Conservation (phyloP, 2,888 invertebrate genomes). For the Luperina nickerlii region DNA sequence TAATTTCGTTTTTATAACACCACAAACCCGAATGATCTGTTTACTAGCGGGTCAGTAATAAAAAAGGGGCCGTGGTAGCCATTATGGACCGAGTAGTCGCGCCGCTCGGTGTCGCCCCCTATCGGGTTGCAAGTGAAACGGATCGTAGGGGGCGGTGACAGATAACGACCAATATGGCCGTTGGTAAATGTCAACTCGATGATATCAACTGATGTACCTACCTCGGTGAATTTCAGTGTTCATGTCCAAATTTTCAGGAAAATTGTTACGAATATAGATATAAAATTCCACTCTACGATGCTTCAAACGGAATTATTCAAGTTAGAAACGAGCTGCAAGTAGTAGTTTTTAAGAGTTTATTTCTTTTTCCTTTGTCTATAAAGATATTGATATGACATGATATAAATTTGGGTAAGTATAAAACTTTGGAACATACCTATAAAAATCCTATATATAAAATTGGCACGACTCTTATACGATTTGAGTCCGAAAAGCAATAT, state of each 20-base stretch:
- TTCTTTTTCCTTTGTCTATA: neutral
- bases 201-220: conserved; percentile 69
- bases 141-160: conserved; percentile 88
- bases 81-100: conserved; percentile 86
- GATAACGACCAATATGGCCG: conserved; percentile 88
- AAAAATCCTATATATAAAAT: conserved; percentile 1
- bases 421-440: neutral
- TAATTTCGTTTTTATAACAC: conserved; percentile 91
- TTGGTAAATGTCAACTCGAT: conserved; percentile 84
- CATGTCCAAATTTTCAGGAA: conserved; percentile 37
- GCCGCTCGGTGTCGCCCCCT: conserved; percentile 87
- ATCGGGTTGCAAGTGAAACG: conserved; percentile 90
- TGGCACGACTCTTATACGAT: neutral
- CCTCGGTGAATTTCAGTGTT: conserved; percentile 47
- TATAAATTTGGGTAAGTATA: neutral
- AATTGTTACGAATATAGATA: conserved; percentile 17
- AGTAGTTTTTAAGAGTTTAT: conserved; percentile 10
- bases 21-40: conserved; percentile 91
- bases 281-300: conserved; percentile 7
- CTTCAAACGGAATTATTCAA: conserved; percentile 27
- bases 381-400: neutral
- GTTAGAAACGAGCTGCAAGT: neutral
- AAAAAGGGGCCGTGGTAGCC: conserved; percentile 89
- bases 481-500: neutral
- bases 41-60: conserved; percentile 91